phyloP scores from a whole-genome alignment of 2,797 vertebrate species.

The Odontamblyopus lacepedii region DNA sequence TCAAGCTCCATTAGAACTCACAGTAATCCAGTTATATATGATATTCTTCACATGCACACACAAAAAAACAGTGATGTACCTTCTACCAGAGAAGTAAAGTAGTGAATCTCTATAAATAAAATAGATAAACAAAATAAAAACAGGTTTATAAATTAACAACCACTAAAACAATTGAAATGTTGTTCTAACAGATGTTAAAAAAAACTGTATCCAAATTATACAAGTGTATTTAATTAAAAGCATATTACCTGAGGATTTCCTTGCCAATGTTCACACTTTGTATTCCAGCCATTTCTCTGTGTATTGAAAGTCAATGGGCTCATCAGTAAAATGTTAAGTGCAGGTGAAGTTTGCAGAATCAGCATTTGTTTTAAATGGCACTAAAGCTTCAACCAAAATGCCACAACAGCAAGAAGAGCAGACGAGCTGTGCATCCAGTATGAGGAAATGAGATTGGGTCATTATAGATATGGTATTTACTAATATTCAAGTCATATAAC shows the following conservation, averaged over 20 bases:
- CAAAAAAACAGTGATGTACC: background rate
- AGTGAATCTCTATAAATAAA: too few relatives aligned
- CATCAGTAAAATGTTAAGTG: conserved; percentile 13
- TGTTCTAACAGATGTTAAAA: too few relatives aligned
- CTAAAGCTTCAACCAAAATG: background rate
- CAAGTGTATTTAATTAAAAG: background rate
- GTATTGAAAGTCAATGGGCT: conserved; percentile 1
- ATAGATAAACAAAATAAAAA: background rate
- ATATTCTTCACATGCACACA: background rate
- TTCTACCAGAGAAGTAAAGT: background rate
- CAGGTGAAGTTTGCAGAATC: conserved; percentile 10
- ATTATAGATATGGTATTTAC: background rate
- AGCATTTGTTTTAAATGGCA: conserved; percentile 10
- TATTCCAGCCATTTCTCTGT: background rate
- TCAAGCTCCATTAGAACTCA: too few relatives aligned
- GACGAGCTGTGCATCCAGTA: conserved; percentile 2
- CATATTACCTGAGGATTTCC: background rate
- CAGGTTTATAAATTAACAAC: background rate
- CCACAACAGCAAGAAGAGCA: conserved; percentile 3
- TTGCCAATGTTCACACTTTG: background rate
- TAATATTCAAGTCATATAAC: background rate
- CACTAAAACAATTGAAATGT: background rate
- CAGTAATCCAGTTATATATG: too few relatives aligned
- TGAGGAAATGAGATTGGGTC: conserved; percentile 17
- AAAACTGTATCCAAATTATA: background rate